Evolutionary conservation across 1,140 invertebrate genomes (phyloP), one percentile per base, ranked within the genome.

Genomic region (Cardiocondyla obscurior): DNA sequence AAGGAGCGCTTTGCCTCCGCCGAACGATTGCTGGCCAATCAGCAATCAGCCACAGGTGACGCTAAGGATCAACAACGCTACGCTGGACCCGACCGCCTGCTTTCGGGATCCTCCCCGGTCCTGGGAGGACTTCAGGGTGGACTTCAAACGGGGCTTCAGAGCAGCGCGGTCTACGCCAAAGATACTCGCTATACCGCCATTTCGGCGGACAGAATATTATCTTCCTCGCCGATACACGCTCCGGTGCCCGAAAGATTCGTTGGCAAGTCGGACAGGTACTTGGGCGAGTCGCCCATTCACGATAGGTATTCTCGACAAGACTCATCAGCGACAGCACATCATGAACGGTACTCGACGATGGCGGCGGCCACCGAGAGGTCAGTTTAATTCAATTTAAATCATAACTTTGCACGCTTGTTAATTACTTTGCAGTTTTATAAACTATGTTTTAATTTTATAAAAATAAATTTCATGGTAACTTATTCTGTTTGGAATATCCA

Each of bases 231-330:
- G 28, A 90, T 93, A 36, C 92, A 93, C 57, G 90, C 90, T 19
- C 88, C 92, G 0, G 90, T 92, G 28, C 91, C 93, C n/a, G 93
- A 94, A 33, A 92, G 90, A 74, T 94, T 93, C 64, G 87, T 90
- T 19, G 74, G 85, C 5, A 91, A 90, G 19, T 65, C 89, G 30
- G 90, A 88, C 4, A 62, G 87, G 16, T 91, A 90, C 42, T 77
- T 81, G 76, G 89, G 64, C 7, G 90, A 90, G 10, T 93, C 92
- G 33, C 91, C 92, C 6, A 85, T 82, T n/a, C 91, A 91, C 77
- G 93, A 94, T 19, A 84, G 89, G 2, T 93, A 93, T 60, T 88
- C 89, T 60, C 70, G 84, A 51, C 84, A 86, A 19, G 76, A 91
- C 16, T 85, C 86, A 10, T 1, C 83, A 33, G 6, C 82, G 7